Percentiles rank a stretch among this genome's conserved stretches.
phyloP scores from a whole-genome alignment of 37 sponge, comb jelly and placozoan species.

The Corticium candelabrum region DNA sequence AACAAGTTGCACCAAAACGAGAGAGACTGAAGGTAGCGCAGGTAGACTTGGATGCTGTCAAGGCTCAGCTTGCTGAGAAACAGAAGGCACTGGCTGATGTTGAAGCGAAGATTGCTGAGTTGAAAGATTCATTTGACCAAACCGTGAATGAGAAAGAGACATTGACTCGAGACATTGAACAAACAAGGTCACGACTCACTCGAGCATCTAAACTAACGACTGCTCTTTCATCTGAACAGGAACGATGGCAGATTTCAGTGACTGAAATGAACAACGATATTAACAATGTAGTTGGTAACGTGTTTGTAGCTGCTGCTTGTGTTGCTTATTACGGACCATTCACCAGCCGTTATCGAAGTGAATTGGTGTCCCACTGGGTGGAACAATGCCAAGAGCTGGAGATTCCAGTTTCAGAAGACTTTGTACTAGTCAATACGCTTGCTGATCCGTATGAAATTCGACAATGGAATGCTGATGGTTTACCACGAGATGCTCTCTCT shows the following conservation, averaged over 20 bases:
- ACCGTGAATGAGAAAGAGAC: conserved; percentile 86
- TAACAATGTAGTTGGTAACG: conserved; percentile 95
- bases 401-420: conserved; percentile 86
- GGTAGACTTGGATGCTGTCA: conserved; percentile 64
- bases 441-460: conserved; percentile 93
- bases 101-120: conserved; percentile 65
- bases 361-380: conserved; percentile 77
- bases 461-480: conserved; percentile 90
- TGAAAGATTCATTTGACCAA: conserved; percentile 37
- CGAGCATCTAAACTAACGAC: conserved; percentile 87
- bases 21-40: conserved; percentile 77
- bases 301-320: conserved; percentile 95
- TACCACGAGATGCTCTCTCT: conserved; percentile 90
- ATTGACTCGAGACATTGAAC: conserved; percentile 68
- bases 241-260: conserved; percentile 88
- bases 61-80: conserved; percentile 77
- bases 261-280: conserved; percentile 77
- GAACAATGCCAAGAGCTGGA: conserved; percentile 67
- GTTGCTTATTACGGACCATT: conserved; percentile 99
- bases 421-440: conserved; percentile 44
- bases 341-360: conserved; percentile 76
- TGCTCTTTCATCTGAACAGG: conserved; percentile 93
- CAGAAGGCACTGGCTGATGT: conserved; percentile 74
- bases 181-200: conserved; percentile 74
- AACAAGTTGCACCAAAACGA: conserved; percentile 94